A percentile compares a stretch with the other conserved stretches of the same genome.
Evolutionary conservation across 92 coral and sea anemone species (phyloP).

Genomic region (Palythoa heliodiscus): DNA sequence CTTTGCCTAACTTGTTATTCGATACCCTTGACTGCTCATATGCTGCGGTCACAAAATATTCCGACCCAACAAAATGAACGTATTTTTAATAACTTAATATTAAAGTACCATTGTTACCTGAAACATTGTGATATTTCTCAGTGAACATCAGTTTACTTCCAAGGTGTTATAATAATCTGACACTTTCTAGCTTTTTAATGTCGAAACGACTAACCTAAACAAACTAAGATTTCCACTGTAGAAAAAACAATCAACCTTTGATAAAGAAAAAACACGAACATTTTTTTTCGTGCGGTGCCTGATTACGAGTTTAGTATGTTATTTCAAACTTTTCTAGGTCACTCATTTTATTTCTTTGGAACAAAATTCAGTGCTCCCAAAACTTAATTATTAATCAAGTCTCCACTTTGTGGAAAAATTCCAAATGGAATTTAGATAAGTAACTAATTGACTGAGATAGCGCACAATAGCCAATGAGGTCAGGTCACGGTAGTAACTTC

Average conservation of each 20-base stretch:
- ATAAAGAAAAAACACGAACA: neutral
- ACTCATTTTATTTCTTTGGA: neutral
- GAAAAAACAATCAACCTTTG: neutral
- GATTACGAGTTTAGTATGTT: neutral
- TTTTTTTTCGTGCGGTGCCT: neutral
- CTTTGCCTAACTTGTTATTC: too few relatives aligned
- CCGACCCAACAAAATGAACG: too few relatives aligned
- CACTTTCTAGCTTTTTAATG: too few relatives aligned
- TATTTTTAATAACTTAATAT: too few relatives aligned
- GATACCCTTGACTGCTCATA: too few relatives aligned
- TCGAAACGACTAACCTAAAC: too few relatives aligned
- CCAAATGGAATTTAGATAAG: neutral
- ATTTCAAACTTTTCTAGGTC: neutral
- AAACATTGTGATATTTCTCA: too few relatives aligned
- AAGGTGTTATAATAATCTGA: too few relatives aligned
- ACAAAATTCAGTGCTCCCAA: neutral
- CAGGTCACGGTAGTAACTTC: constrained; percentile 9
- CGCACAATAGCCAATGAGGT: neutral
- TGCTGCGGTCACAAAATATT: too few relatives aligned
- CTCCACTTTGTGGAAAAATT: neutral
- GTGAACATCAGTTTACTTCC: too few relatives aligned
- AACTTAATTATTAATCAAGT: neutral
- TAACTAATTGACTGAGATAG: neutral
- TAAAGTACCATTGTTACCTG: too few relatives aligned
- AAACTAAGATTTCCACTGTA: too few relatives aligned